Conservation (phyloP, 92 coral and sea anemone species). For the Micromussa lordhowensis region DNA sequence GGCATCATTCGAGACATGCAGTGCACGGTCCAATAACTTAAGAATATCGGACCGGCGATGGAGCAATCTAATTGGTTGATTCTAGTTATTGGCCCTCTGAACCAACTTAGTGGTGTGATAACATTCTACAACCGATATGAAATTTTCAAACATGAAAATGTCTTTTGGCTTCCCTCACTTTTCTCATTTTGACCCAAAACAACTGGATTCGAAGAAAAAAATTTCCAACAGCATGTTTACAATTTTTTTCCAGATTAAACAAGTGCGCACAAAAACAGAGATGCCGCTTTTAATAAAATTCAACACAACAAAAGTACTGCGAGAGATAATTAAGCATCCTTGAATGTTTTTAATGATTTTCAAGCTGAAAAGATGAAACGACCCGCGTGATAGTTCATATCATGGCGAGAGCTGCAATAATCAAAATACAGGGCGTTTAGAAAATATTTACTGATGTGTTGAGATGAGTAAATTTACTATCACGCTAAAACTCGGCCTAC, state of each 20-base stretch:
- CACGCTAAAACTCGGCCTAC: neutral
- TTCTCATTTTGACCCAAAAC: neutral
- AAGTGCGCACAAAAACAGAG: neutral
- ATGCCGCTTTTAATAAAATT: neutral
- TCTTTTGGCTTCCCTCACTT: neutral
- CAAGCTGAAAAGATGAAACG: neutral
- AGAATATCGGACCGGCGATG: too few relatives aligned
- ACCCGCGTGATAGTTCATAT: neutral
- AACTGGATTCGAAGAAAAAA: neutral
- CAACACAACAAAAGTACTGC: too few relatives aligned
- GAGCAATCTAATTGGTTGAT: too few relatives aligned
- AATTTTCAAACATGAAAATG: neutral
- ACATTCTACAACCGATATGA: neutral
- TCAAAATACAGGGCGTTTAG: neutral
- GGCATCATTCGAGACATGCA: too few relatives aligned
- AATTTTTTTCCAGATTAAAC: neutral
- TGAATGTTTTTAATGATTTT: neutral
- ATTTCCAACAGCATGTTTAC: neutral
- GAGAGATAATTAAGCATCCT: neutral
- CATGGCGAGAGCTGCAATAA: neutral
- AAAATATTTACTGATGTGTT: neutral
- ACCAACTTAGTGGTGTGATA: too few relatives aligned
- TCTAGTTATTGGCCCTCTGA: too few relatives aligned
- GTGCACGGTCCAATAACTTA: too few relatives aligned
- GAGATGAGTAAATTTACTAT: neutral